A percentile compares a stretch with the other conserved stretches of the same genome.
Evolutionary conservation across 2,113 vertebrate species (phyloP).

Genomic region (Corythornis madagascariensis): DNA sequence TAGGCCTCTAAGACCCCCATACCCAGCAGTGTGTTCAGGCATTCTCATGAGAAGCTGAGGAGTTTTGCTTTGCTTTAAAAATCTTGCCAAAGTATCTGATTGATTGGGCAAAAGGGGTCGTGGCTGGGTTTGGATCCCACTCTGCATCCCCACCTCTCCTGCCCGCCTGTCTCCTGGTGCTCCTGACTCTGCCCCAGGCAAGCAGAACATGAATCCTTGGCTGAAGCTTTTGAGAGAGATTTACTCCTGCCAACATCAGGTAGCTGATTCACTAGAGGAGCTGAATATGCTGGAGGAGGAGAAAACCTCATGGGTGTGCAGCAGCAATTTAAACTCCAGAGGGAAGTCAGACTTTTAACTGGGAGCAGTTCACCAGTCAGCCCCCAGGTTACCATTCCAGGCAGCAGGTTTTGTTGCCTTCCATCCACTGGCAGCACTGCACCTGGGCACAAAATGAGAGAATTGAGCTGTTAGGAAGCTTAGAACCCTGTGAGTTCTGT

Average conservation of each 20-base stretch:
- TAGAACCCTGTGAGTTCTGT: not conserved
- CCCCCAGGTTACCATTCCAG: not conserved
- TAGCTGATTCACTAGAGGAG: accelerated
- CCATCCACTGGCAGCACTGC: accelerated
- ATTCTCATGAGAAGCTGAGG: accelerated
- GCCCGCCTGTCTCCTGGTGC: accelerated
- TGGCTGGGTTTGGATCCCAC: not conserved
- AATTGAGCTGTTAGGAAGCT: not conserved
- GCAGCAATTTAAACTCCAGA: not conserved
- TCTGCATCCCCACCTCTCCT: accelerated
- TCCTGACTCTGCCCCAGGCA: not conserved
- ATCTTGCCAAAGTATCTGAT: not conserved
- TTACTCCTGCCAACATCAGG: accelerated
- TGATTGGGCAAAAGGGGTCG: accelerated
- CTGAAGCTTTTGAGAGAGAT: not conserved
- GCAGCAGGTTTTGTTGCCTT: not conserved
- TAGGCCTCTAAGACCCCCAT: not conserved
- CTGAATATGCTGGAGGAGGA: not conserved
- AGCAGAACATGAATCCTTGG: not conserved
- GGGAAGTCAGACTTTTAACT: accelerated
- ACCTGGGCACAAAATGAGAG: not conserved
- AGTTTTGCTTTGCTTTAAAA: not conserved
- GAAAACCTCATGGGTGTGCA: accelerated
- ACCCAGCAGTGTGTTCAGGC: not conserved
- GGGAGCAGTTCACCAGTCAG: not conserved